These are phyloP conservation scores for Argentina silus DNA, from an alignment of 2,797 vertebrate genomes.

Conservation along the genomic window DNA sequence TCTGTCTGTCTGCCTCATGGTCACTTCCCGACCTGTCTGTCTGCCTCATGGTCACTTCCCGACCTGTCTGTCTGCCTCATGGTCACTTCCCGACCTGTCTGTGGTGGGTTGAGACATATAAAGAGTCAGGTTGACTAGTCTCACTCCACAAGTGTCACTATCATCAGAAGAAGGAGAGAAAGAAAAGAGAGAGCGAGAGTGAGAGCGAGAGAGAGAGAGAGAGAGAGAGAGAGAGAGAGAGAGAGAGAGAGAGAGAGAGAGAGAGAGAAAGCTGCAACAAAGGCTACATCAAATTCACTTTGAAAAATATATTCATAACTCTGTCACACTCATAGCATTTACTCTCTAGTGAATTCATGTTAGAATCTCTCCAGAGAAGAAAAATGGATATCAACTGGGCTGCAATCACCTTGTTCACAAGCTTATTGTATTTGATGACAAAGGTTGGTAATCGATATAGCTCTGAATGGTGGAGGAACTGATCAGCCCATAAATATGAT, in stretches of 20 bases:
- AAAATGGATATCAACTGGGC: too few species aligned
- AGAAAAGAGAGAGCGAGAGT: not conserved
- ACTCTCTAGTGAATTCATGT: too few species aligned
- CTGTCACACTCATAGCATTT: too few species aligned
- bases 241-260: slow-evolving; percentile 13
- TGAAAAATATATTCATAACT: too few species aligned
- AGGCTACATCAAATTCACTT: too few species aligned
- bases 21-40: not conserved
- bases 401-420: too few species aligned
- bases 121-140: slow-evolving; percentile 20
- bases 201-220: too few species aligned
- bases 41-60: not conserved
- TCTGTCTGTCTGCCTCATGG: not conserved
- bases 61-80: not conserved
- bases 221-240: slow-evolving; percentile 25
- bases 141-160: not conserved
- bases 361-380: too few species aligned
- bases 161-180: not conserved
- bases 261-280: not conserved
- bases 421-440: too few species aligned
- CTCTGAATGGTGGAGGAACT: too few species aligned
- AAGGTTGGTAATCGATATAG: too few species aligned
- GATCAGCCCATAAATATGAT: too few species aligned
- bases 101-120: slow-evolving; percentile 30
- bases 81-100: not conserved